phyloP scores from a whole-genome alignment of 2,888 invertebrate species.

The Xanthorhoe designata region DNA sequence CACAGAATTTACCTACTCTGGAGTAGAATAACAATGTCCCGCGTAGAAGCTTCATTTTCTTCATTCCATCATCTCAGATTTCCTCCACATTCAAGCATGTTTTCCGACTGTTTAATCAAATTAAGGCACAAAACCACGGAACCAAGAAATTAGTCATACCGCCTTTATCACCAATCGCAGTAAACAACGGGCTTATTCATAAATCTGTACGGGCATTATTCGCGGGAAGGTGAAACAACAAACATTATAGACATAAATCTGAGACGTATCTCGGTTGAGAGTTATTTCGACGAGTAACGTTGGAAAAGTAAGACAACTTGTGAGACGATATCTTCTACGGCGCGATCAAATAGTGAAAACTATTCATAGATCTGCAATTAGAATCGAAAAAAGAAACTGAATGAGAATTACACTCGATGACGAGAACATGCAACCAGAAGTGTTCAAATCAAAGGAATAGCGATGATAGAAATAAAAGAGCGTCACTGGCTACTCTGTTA shows the following conservation, averaged over 20 bases:
- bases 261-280: slow-evolving; percentile 79
- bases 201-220: slow-evolving; percentile 80
- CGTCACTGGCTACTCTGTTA: no score
- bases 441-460: no score
- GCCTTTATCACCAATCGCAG: slow-evolving; percentile 74
- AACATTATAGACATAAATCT: slow-evolving; percentile 85
- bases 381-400: no score
- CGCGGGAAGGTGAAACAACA: slow-evolving; percentile 83
- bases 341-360: neutral
- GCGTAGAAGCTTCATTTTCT: neutral
- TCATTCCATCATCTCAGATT: neutral
- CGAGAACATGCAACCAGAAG: no score
- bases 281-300: slow-evolving; percentile 62
- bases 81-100: slow-evolving; percentile 15
- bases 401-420: no score
- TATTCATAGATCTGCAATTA: neutral
- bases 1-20: neutral
- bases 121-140: slow-evolving; percentile 40
- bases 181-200: slow-evolving; percentile 79
- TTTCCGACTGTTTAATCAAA: slow-evolving; percentile 31
- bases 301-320: slow-evolving; percentile 29
- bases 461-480: no score
- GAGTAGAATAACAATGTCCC: neutral
- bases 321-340: neutral
- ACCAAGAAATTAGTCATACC: slow-evolving; percentile 57